Evolutionary conservation across 2,113 vertebrate species (phyloP).

Genomic region (Onychostoma macrolepis): DNA sequence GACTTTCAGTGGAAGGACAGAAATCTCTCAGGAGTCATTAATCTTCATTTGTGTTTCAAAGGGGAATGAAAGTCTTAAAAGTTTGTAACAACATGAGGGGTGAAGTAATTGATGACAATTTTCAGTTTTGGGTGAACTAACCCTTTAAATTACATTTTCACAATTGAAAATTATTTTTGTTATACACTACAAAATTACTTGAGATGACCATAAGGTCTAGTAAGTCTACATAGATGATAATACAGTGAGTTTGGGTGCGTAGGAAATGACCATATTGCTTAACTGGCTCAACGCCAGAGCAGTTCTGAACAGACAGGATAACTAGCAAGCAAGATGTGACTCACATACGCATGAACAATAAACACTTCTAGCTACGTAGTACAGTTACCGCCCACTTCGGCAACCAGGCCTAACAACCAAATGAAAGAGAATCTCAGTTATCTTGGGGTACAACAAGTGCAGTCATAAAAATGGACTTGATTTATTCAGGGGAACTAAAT

Average conservation of each 20-base stretch:
- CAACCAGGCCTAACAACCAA: neutral
- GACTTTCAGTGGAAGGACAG: neutral
- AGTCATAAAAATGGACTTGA: neutral
- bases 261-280: neutral
- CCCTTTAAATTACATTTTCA: neutral
- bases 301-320: slow-evolving; percentile 1
- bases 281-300: slow-evolving; percentile 1
- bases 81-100: neutral
- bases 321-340: neutral
- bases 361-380: neutral
- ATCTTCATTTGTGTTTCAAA: neutral
- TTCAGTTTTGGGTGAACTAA: neutral
- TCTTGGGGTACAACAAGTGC: neutral
- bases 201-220: neutral
- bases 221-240: neutral
- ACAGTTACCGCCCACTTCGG: neutral
- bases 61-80: neutral
- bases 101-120: neutral
- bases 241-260: neutral
- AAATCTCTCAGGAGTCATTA: neutral
- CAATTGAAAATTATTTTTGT: too few species aligned
- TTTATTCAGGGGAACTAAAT: neutral
- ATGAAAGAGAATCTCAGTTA: neutral
- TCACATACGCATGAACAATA: neutral
- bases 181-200: neutral